Base-by-base conservation (phyloP, 2,113 vertebrate species). In the Uria lomvia region DNA sequence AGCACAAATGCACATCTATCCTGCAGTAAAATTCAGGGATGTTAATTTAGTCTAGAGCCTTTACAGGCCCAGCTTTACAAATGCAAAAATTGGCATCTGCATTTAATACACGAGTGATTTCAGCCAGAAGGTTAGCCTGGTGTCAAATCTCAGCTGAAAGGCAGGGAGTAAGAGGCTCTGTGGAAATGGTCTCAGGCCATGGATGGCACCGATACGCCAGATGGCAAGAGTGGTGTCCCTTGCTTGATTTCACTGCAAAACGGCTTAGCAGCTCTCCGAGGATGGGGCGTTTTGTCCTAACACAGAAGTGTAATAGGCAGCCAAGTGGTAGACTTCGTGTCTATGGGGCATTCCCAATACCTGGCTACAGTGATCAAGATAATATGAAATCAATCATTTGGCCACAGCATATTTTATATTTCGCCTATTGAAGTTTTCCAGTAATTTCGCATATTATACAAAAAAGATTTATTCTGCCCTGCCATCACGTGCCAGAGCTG, bases 141-240 rank as follows among this genome's bases (percentile, higher is more conserved):
- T 59, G 49, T 17, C 66, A 72, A 45, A 83, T 9, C 45, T 60
- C 32, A 70, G 40, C 67, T 58, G n/a, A 65, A 62, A 95, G 59
- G 53, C 55, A 94, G 36, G 0, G 3, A 59, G 27, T 8, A 42
- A 91, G 23, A 74, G 24, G 53, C 20, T 66, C 62, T 55, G 43
- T n/a, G 45, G 49, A 68, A 90, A 58, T 8, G 24, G 16, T n/a
- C 32, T 58, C 22, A 23, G 21, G 47, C 32, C 50, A 45, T 0
- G 7, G 49, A 72, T 11, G 6, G 49, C 43, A 92, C 8, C 0
- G 0, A 88, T 32, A 47, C 2, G 11, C 15, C 0, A 0, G 43
- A 66, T 10, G 13, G 20, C 42, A 86, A 38, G 26, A 89, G 18
- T 1, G 0, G 16, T 6, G 17, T 49, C 40, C 40, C 17, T 24